Conservation (phyloP, 2,797 vertebrate species). For the Petrocephalus sullivani region DNA sequence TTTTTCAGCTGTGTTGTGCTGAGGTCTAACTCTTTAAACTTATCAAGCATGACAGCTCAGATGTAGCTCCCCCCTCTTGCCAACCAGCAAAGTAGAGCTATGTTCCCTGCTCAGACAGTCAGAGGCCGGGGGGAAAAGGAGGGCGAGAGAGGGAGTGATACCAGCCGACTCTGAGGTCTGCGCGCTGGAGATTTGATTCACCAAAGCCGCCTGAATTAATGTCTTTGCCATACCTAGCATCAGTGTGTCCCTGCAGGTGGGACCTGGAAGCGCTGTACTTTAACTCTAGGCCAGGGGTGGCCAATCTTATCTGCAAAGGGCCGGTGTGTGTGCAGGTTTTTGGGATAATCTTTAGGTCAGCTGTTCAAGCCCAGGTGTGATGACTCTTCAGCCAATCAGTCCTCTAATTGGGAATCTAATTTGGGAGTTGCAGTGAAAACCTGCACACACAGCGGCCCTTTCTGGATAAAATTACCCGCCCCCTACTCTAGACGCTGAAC, state of each 20-base stretch:
- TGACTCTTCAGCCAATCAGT: no score
- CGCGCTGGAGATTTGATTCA: background rate
- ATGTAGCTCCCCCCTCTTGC: slow-evolving; percentile 8
- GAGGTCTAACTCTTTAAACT: slow-evolving; percentile 19
- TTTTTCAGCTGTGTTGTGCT: background rate
- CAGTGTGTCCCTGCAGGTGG: background rate
- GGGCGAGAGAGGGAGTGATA: background rate
- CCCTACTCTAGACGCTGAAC: background rate
- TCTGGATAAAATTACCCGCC: no score
- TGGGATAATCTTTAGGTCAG: no score
- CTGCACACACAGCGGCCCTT: no score
- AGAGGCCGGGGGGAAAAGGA: background rate
- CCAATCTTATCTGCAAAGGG: no score
- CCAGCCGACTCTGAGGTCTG: background rate
- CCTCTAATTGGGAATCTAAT: no score
- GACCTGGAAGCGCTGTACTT: background rate
- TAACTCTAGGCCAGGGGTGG: background rate
- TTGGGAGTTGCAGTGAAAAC: no score
- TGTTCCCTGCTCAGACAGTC: background rate
- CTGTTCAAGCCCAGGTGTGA: no score
- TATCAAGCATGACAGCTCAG: slow-evolving; percentile 10
- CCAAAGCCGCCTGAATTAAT: background rate
- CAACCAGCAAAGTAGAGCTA: background rate
- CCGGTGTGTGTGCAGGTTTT: no score
- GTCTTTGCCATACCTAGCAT: background rate